Evolutionary conservation across 2,888 invertebrate species (phyloP).

Genomic region (Geotrupes spiniger): DNA sequence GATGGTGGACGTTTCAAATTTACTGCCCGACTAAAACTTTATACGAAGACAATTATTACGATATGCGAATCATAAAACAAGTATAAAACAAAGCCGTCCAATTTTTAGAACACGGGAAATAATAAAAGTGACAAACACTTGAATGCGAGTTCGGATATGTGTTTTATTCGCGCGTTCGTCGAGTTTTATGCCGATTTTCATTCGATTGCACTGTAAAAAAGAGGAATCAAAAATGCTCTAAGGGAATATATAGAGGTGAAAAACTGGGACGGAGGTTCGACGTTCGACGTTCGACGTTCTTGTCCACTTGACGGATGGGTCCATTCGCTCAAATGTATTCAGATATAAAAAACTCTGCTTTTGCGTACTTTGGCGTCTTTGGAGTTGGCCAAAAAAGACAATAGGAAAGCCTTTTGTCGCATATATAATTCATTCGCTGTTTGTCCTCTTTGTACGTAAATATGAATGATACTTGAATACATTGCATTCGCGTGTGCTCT

Average conservation of each 20-base stretch:
- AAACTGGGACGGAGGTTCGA: conserved; percentile 1
- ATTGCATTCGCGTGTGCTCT: too few species aligned
- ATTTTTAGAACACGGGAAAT: conserved; percentile 3
- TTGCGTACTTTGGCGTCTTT: background rate
- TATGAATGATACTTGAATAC: conserved; percentile 1
- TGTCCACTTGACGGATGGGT: conserved; percentile 5
- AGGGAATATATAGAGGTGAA: conserved; percentile 14
- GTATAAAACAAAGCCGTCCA: conserved; percentile 4
- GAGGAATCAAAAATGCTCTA: conserved; percentile 22
- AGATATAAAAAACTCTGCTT: background rate
- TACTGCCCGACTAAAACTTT: background rate
- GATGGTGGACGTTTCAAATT: too few species aligned
- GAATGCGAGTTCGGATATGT: conserved; percentile 12
- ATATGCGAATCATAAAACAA: conserved; percentile 4
- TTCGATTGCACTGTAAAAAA: conserved; percentile 24
- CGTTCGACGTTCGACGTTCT: conserved; percentile 2
- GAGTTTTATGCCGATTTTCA: conserved; percentile 24
- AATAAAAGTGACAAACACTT: conserved; percentile 5
- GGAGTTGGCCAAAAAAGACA: background rate
- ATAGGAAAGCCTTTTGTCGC: background rate
- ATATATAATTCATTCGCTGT: conserved; percentile 1
- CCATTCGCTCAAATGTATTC: conserved; percentile 4
- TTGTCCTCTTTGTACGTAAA: background rate
- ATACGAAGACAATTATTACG: conserved; percentile 6
- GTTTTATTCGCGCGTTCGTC: conserved; percentile 23